Evolutionary conservation across 53 echinoderm and acorn worm species (phyloP).

Genomic region (Holothuria scabra): DNA sequence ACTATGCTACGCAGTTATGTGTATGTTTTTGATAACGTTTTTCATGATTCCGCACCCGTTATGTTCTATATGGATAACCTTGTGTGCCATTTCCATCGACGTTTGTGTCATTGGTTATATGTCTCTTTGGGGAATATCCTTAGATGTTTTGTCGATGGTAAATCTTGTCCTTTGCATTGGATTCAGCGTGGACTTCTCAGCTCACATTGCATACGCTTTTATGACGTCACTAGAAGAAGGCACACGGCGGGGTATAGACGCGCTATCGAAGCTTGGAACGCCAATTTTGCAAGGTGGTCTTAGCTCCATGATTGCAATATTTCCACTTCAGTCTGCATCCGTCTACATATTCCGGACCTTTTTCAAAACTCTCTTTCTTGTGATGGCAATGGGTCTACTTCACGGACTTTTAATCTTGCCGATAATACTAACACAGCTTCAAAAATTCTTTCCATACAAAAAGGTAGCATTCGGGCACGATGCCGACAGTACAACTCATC

Average conservation of each 20-base stretch:
- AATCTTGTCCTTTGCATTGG: constrained; percentile 92
- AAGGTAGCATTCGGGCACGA: no score
- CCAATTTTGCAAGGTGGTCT: constrained; percentile 84
- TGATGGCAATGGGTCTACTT: constrained; percentile 73
- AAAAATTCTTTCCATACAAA: no score
- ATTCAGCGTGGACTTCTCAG: constrained; percentile 92
- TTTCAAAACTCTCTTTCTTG: constrained; percentile 91
- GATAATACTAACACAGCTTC: constrained; percentile 44
- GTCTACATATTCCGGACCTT: constrained; percentile 81
- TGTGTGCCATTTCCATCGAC: constrained; percentile 74
- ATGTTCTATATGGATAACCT: constrained; percentile 77
- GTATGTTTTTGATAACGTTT: constrained; percentile 75
- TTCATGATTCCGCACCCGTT: constrained; percentile 90
- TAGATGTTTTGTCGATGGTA: constrained; percentile 81
- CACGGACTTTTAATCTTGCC: constrained; percentile 87
- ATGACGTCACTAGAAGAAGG: constrained; percentile 59
- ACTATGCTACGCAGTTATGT: constrained; percentile 70
- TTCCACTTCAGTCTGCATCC: constrained; percentile 59
- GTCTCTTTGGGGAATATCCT: constrained; percentile 80
- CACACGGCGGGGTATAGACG: constrained; percentile 64
- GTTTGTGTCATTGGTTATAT: constrained; percentile 82
- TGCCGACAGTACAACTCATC: no score
- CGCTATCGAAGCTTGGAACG: constrained; percentile 72
- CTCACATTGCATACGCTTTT: constrained; percentile 89
- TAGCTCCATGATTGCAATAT: constrained; percentile 78